Conservation (phyloP, 2,797 vertebrate species). For the Menidia menidia region DNA sequence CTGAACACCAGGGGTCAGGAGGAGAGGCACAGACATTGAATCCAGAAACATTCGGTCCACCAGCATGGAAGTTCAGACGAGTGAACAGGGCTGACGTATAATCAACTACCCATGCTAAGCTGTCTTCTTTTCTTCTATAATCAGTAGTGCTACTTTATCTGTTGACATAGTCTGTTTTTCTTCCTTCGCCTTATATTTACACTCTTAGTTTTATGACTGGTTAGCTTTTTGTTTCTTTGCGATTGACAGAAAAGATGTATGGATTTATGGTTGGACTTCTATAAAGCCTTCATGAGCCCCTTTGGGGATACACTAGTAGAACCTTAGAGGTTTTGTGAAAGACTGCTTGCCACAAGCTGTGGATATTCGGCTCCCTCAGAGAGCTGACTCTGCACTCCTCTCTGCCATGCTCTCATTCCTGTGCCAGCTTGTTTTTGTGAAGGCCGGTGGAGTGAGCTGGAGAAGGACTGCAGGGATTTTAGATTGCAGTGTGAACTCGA, state of each 20-base stretch:
- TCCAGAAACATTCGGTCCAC: constrained; percentile 56
- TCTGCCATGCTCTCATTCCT: constrained; percentile 17
- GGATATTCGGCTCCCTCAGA: constrained; percentile 33
- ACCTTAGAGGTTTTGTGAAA: constrained; percentile 25
- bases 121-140: constrained; percentile 42
- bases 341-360: constrained; percentile 21
- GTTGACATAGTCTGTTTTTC: constrained; percentile 36
- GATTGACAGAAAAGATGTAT: constrained; percentile 26
- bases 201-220: neutral
- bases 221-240: neutral
- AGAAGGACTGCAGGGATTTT: constrained; percentile 26
- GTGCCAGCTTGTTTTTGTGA: constrained; percentile 9
- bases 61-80: constrained; percentile 50
- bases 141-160: constrained; percentile 37
- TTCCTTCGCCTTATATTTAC: constrained; percentile 21
- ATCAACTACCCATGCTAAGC: constrained; percentile 47
- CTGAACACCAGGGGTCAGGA: constrained; percentile 42
- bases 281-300: constrained; percentile 11
- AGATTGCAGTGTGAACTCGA: constrained; percentile 23
- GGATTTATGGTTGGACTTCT: constrained; percentile 7
- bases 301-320: constrained; percentile 19
- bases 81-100: constrained; percentile 60
- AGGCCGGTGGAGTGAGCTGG: constrained; percentile 24
- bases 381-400: constrained; percentile 30
- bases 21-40: constrained; percentile 62